These are phyloP conservation scores for Siniperca obscura DNA, from an alignment of 2,797 vertebrate genomes.

Conservation along the genomic window DNA sequence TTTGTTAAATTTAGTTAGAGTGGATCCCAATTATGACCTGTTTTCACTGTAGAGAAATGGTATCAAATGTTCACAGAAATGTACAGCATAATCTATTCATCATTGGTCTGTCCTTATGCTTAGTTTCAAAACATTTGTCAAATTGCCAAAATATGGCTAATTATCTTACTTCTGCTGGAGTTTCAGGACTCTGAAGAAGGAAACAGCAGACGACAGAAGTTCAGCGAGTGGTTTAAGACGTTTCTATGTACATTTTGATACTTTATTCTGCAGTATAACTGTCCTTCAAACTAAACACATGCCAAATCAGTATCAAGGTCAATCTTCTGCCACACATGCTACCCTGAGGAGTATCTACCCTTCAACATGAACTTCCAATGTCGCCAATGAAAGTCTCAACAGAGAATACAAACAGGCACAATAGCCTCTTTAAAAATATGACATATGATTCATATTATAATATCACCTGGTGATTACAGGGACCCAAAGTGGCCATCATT, in stretches of 20 bases:
- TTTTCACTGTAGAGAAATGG: neutral
- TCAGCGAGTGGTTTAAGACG: neutral
- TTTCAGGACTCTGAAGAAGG: neutral
- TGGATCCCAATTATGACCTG: neutral
- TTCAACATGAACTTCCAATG: neutral
- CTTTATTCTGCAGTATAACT: neutral
- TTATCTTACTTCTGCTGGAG: neutral
- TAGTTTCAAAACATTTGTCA: neutral
- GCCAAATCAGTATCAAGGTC: neutral
- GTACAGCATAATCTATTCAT: neutral
- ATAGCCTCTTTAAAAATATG: too few relatives aligned
- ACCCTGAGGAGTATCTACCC: neutral
- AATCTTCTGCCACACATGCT: neutral
- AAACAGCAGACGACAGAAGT: neutral
- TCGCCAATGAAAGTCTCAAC: neutral
- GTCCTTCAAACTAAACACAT: neutral
- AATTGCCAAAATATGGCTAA: neutral
- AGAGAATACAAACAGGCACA: too few relatives aligned
- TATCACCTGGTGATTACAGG: too few relatives aligned
- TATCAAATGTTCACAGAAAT: neutral
- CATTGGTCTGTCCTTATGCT: neutral
- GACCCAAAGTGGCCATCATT: too few relatives aligned
- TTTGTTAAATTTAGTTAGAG: neutral
- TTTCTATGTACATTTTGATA: neutral
- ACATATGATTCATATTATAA: neutral